These are phyloP conservation scores for Poeciliopsis gracilis DNA, from an alignment of 2,797 vertebrate species.

Conservation along the genomic window DNA sequence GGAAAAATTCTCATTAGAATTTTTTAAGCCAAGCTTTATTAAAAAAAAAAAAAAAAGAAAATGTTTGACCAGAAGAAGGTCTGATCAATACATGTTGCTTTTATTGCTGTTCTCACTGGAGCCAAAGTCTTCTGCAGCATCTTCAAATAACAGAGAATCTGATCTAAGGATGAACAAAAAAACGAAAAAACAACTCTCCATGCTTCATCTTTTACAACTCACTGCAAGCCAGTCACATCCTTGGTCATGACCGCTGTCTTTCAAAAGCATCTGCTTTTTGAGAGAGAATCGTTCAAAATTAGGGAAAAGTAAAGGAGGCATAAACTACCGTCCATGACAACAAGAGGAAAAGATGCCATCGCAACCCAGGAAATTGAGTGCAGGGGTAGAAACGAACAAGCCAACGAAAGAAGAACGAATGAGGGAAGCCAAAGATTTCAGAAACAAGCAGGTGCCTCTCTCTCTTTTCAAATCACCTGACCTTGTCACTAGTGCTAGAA, in stretches of 20 bases:
- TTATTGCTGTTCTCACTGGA: constrained; percentile 32
- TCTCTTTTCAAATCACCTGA: constrained; percentile 71
- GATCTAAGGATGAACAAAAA: constrained; percentile 14
- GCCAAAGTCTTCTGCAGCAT: constrained; percentile 59
- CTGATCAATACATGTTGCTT: not conserved
- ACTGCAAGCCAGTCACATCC: constrained; percentile 28
- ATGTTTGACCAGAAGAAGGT: not conserved
- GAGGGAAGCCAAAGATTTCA: constrained; percentile 41
- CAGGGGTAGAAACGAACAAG: constrained; percentile 49
- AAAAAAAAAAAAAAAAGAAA: not conserved
- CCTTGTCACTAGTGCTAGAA: constrained; percentile 83
- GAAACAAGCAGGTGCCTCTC: constrained; percentile 69
- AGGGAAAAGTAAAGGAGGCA: constrained; percentile 16
- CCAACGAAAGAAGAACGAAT: constrained; percentile 49
- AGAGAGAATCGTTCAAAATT: constrained; percentile 25
- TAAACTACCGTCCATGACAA: constrained; percentile 22
- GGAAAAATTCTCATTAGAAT: not conserved
- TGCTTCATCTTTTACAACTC: constrained; percentile 51
- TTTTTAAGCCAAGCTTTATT: not conserved
- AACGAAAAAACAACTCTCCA: constrained; percentile 32
- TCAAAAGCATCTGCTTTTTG: constrained; percentile 37
- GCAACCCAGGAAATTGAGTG: constrained; percentile 40
- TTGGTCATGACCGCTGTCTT: constrained; percentile 29
- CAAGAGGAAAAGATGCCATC: constrained; percentile 21
- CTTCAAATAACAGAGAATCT: constrained; percentile 22